Base-by-base conservation (phyloP, 2,113 vertebrate genomes). In the Clarias batrachus region DNA sequence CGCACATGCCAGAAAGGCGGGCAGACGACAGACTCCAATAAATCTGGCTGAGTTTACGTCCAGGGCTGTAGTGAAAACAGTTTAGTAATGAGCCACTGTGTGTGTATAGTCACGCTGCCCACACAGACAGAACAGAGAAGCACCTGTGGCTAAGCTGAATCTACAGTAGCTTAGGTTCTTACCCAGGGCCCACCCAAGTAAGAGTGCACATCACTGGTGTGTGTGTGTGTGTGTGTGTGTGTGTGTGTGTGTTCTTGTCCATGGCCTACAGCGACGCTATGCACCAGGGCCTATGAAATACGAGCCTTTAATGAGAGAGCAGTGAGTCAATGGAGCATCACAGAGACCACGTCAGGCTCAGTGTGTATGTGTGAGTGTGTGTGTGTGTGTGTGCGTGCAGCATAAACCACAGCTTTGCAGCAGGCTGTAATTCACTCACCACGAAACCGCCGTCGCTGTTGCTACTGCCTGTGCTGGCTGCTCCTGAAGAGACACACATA, bases 351-450 rank as follows among this genome's bases (percentile, higher is more conserved):
- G 71, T 89, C 78, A 83, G 77, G 59, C 63, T 79, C 73, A 57
- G 80, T 85, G 76, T 84, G 81, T 41, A 13, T 76, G 21, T 80
- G 56, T 84, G 78, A 48, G 59, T 70, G 6, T 65, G 60, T 80
- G 27, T 86, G 65, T 82, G 78, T 85, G 63, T 70, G 84, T 41
- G 76, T 57, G 81, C 87, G 56, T 83, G 82, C 87, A 80, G 81
- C 27, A 81, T 33, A 85, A 94, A 95, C 95, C 95, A 90, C 95
- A 94, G 92, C 91, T 93, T 92, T 94, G 93, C 93, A 94, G 91
- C 92, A 91, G 87, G 93, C 93, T 95, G 94, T 95, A 95, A 96
- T 95, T 94, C 91, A 90, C 90, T 92, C 90, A 92, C 94, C 94
- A 92, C 93, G 90, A 96, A 95, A 95, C 95, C 95, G 4, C 94